Conservation (phyloP, 2,888 invertebrate genomes). For the Thecocarcelia acutangulata region DNA sequence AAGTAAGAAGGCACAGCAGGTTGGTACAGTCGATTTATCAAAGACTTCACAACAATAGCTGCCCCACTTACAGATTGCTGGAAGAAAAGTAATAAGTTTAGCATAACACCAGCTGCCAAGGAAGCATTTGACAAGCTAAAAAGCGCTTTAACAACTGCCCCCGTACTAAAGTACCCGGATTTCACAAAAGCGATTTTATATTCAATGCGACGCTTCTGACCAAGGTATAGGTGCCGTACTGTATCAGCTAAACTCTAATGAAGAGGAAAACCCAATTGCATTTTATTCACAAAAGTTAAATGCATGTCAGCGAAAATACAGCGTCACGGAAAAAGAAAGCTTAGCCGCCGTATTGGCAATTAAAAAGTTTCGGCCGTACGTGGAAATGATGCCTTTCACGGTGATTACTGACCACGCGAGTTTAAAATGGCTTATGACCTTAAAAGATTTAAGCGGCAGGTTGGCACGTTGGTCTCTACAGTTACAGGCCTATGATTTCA, state of each 20-base stretch:
- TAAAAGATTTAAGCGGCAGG: too few relatives aligned
- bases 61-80: neutral
- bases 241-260: neutral
- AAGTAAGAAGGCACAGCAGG: neutral
- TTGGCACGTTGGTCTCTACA: too few relatives aligned
- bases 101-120: neutral
- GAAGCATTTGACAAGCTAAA: neutral
- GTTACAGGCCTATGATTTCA: too few relatives aligned
- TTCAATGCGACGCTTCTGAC: neutral
- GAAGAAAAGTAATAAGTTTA: neutral
- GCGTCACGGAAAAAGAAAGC: neutral
- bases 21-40: neutral
- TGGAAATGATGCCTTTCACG: too few relatives aligned
- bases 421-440: too few relatives aligned
- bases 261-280: neutral
- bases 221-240: too few relatives aligned
- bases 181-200: neutral
- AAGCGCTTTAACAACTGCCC: neutral
- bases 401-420: too few relatives aligned
- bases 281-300: slow-evolving; percentile 9
- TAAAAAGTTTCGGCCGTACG: too few relatives aligned
- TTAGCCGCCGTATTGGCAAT: neutral
- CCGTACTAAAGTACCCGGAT: neutral
- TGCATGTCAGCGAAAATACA: too few relatives aligned
- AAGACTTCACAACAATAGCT: neutral